A percentile compares a stretch with the other conserved stretches of the same genome.
Evolutionary conservation across 2,113 vertebrate genomes (phyloP).

Genomic region (Peromyscus leucopus): DNA sequence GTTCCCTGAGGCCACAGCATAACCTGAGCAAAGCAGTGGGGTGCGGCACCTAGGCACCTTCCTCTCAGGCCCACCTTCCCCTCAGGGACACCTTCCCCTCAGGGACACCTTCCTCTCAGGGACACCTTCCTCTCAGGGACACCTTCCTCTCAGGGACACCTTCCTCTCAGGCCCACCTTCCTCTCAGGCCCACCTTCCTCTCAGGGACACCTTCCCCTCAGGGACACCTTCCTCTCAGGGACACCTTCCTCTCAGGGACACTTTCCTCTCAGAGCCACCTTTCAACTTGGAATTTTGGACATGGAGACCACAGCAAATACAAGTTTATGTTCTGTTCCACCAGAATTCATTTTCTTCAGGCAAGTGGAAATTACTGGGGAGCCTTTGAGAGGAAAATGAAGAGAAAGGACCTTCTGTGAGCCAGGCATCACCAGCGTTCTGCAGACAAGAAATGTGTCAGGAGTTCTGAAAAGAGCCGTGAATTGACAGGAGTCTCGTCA

Average conservation of each 20-base stretch:
- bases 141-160: no score
- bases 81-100: no score
- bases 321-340: not conserved
- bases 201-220: no score
- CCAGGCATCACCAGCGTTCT: not conserved
- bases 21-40: not conserved
- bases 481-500: not conserved
- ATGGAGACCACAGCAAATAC: not conserved
- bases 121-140: no score
- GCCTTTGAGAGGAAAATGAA: not conserved
- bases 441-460: conserved; percentile 7
- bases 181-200: no score
- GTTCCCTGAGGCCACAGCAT: not conserved
- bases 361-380: not conserved
- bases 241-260: no score
- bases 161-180: no score
- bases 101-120: no score
- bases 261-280: no score
- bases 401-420: not conserved
- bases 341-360: not conserved
- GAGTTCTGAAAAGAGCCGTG: not conserved
- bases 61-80: not conserved
- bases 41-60: not conserved
- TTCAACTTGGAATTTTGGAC: not conserved
- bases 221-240: no score